Conservation (phyloP, 2,113 vertebrate genomes). For the Donacobius atricapilla region DNA sequence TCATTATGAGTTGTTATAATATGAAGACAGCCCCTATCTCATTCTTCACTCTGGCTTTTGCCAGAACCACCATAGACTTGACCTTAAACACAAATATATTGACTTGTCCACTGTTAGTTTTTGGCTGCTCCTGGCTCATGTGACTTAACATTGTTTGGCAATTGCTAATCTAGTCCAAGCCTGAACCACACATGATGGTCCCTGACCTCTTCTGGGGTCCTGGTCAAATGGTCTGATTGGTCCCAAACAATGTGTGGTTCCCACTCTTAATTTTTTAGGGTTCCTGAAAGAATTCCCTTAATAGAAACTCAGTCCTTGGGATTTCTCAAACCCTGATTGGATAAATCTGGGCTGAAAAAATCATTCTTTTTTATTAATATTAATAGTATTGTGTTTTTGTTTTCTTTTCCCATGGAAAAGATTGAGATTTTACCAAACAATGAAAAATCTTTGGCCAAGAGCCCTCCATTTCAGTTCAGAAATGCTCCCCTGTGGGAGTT, state of each 20-base stretch:
- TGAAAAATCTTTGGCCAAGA: slow-evolving; percentile 45
- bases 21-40: not conserved
- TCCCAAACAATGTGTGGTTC: not conserved
- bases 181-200: not conserved
- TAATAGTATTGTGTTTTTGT: not conserved
- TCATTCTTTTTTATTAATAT: not conserved
- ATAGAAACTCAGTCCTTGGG: not conserved
- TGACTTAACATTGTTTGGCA: not conserved
- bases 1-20: not conserved
- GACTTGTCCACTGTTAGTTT: not conserved
- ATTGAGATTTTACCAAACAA: slow-evolving; percentile 56
- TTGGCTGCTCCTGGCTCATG: not conserved
- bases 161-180: not conserved
- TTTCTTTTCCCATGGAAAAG: slow-evolving; percentile 52
- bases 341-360: not conserved
- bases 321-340: slow-evolving; percentile 5
- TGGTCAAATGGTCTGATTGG: not conserved
- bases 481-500: not conserved
- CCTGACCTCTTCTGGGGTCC: not conserved
- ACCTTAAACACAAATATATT: not conserved
- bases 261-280: not conserved
- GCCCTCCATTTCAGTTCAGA: slow-evolving; percentile 46
- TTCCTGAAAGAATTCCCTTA: not conserved
- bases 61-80: not conserved
- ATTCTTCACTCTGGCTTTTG: not conserved